Evolutionary conservation across 2,797 vertebrate genomes (phyloP), one percentile per base, ranked within the genome.

Genomic region (Ctenochaetus hawaiiensis): DNA sequence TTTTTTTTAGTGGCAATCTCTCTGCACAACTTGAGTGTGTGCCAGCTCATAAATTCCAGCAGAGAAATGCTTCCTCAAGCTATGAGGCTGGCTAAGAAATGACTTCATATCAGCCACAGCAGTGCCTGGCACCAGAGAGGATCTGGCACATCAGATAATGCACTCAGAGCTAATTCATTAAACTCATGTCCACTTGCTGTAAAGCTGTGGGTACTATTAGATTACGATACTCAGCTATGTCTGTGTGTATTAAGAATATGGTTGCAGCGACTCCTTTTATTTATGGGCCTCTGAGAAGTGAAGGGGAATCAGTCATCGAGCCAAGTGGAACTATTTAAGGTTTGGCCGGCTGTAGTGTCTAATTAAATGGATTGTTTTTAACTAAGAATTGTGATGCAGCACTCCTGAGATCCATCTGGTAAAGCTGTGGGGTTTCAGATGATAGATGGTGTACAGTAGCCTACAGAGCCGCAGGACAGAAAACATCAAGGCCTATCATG

Each of bases 361-460:
- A 81, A 90, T 93, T 89, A 90, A 92, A 90, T 85, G 34, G 82
- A 88, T 79, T 85, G 64, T 86, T 91, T 90, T 87, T 85, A 78
- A 88, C 62, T 68, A 72, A 67, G 61, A 30, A 54, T 72, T 71
- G 67, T 48, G 61, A 80, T 78, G 58, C 41, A 54, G 80, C 48
- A 30, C 72, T 75, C 56, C 80, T 47, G 39, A 88, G 65, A 83
- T 81, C 84, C 92, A 91, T 91, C 89, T 92, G 91, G 88, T 85
- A 74, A 39, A 39, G 67, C 4, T 4, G 49, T 45, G 60, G 71
- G 41, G 85, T 86, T 86, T 81, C 70, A 80, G 52, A 53, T 48
- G 68, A 75, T 13, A 51, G 73, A 69, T 72, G 81, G 82, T 89
- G 80, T 91, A 84, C 80, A 82, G 77, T 88, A 86, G 82, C 90